Percentiles rank a stretch among this genome's conserved stretches.
Conservation (phyloP, 2,113 vertebrate genomes). For the Pongo pygmaeus region DNA sequence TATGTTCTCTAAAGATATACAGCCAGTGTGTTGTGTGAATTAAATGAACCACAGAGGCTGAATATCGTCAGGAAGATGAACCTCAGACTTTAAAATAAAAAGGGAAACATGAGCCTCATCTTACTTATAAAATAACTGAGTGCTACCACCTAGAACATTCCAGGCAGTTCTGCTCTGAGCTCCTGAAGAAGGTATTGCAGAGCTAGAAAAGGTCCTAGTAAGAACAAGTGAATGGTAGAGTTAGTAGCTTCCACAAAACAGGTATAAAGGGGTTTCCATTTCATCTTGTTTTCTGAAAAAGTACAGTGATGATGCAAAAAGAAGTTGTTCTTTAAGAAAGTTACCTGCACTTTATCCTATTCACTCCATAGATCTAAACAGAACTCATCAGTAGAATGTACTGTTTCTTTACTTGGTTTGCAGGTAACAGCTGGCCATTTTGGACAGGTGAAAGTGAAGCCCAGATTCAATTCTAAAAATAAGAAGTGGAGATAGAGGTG, state of each 20-base stretch:
- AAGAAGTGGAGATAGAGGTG: not conserved
- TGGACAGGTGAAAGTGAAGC: not conserved
- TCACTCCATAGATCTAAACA: rapidly evolving
- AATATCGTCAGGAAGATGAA: no score
- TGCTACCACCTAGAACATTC: not conserved
- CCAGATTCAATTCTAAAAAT: not conserved
- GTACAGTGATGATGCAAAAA: rapidly evolving
- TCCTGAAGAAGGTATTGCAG: not conserved
- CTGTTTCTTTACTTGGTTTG: not conserved
- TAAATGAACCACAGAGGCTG: not conserved
- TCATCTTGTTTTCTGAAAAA: not conserved
- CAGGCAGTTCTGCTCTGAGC: not conserved
- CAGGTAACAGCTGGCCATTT: not conserved
- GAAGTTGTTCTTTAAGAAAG: not conserved
- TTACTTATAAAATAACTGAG: not conserved
- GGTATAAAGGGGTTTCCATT: rapidly evolving
- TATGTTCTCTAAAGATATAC: rapidly evolving
- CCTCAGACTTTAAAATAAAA: not conserved
- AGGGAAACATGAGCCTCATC: rapidly evolving
- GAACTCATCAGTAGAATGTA: rapidly evolving
- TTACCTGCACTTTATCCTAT: rapidly evolving
- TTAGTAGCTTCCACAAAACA: not conserved
- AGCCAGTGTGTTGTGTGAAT: not conserved
- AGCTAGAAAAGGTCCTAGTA: no score
- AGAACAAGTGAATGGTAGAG: no score